phyloP scores from a whole-genome alignment of 2,113 vertebrate species.

The Climacteris rufus region DNA sequence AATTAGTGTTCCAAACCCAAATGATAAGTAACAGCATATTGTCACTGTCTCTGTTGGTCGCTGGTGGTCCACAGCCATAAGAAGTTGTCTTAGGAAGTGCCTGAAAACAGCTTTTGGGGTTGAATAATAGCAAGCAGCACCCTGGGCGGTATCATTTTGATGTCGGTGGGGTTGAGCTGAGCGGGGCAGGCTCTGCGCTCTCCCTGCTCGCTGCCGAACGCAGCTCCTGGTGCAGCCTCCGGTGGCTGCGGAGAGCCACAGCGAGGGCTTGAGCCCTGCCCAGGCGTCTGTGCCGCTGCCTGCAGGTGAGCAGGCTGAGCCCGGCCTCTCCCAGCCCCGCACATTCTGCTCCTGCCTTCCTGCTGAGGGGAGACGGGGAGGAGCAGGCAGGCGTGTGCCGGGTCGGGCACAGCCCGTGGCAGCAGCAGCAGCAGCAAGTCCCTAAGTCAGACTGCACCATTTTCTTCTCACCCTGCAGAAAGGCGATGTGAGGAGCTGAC shows the following conservation, averaged over 20 bases:
- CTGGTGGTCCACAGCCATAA: background rate
- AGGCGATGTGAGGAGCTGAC: conserved; percentile 65
- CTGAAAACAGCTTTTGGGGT: background rate
- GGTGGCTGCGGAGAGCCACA: conserved; percentile 45
- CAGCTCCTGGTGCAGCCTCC: conserved; percentile 65
- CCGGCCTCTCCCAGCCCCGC: background rate
- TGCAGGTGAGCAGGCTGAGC: conserved; percentile 37
- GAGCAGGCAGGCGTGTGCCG: background rate
- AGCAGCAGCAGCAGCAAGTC: conserved; percentile 58
- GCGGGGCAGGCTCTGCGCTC: background rate
- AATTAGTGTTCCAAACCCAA: background rate
- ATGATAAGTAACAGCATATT: background rate
- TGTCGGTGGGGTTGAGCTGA: background rate
- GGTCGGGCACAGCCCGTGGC: conserved; percentile 32
- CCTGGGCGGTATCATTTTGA: background rate
- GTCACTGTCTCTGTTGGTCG: background rate
- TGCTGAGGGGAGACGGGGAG: background rate
- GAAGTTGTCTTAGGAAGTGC: background rate
- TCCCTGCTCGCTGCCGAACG: conserved; percentile 12
- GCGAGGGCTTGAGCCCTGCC: background rate
- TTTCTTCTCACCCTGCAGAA: conserved; percentile 71
- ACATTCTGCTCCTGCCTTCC: background rate
- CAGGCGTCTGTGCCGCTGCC: background rate
- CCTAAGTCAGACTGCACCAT: conserved; percentile 81
- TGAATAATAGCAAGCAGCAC: background rate